These are phyloP conservation scores for Ancistrus triradiatus DNA, from an alignment of 2,113 vertebrate genomes.

Conservation along the genomic window DNA sequence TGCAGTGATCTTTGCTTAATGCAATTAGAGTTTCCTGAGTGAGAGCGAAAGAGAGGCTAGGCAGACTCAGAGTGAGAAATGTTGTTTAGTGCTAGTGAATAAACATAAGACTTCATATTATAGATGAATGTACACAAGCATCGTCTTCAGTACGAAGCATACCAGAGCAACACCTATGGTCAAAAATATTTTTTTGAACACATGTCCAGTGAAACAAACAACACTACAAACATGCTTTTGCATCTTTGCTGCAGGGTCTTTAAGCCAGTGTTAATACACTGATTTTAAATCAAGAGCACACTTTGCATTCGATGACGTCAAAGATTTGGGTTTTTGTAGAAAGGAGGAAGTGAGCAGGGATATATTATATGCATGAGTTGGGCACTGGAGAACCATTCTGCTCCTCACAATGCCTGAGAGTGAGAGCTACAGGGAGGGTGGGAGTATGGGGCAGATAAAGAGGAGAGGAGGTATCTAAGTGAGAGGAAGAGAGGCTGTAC, in stretches of 20 bases:
- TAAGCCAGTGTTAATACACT: not conserved
- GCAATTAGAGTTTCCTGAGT: conserved; percentile 62
- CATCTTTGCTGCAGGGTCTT: too few relatives aligned
- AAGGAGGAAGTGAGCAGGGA: conserved; percentile 13
- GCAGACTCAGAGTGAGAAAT: conserved; percentile 15
- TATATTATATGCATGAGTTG: conserved; percentile 43
- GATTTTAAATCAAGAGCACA: not conserved
- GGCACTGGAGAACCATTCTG: conserved; percentile 30
- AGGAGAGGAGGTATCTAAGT: conserved; percentile 21
- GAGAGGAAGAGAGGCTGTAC: conserved; percentile 45
- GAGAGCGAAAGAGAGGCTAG: conserved; percentile 9
- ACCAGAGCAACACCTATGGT: too few relatives aligned
- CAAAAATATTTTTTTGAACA: too few relatives aligned
- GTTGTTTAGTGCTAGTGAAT: too few relatives aligned
- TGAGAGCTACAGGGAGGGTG: not conserved
- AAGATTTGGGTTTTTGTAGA: conserved; percentile 13
- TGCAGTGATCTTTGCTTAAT: conserved; percentile 65
- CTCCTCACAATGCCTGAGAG: conserved; percentile 24
- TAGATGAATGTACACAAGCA: too few relatives aligned
- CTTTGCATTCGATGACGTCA: conserved; percentile 19
- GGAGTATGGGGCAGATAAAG: not conserved
- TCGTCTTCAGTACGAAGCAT: too few relatives aligned
- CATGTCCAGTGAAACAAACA: too few relatives aligned
- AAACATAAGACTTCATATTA: too few relatives aligned
- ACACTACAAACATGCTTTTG: too few relatives aligned